A percentile compares a stretch with the other conserved stretches of the same genome.
These are phyloP conservation scores for Ptilodon capucinus DNA, from an alignment of 2,888 invertebrate genomes.

Conservation along the genomic window DNA sequence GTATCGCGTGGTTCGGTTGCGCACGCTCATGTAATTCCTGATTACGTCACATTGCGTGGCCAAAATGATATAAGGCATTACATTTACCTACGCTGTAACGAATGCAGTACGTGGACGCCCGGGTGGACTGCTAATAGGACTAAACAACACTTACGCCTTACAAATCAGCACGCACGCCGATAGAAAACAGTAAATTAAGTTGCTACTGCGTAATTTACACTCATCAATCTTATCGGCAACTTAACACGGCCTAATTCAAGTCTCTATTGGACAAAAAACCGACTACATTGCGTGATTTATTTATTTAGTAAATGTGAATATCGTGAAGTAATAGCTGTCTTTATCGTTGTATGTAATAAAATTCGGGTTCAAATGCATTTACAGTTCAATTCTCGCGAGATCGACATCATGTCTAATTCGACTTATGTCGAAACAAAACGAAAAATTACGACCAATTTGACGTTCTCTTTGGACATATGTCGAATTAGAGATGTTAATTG, in stretches of 20 bases:
- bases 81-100: conserved; percentile 55
- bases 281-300: no score
- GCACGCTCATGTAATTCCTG: conserved; percentile 65
- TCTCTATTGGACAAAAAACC: neutral
- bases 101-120: conserved; percentile 44
- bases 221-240: conserved; percentile 27
- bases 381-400: no score
- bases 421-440: no score
- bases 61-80: conserved; percentile 75
- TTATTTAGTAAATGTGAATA: neutral
- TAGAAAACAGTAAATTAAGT: conserved; percentile 27
- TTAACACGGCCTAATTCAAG: neutral
- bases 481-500: no score
- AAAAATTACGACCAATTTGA: no score
- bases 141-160: conserved; percentile 34
- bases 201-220: conserved; percentile 29
- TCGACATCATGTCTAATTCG: no score
- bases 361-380: no score
- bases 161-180: conserved; percentile 31
- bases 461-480: no score
- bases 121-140: conserved; percentile 49
- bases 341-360: no score
- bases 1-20: conserved; percentile 47
- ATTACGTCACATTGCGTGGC: conserved; percentile 77
- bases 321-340: no score